Percentiles rank a stretch among this genome's conserved stretches.
phyloP scores from a whole-genome alignment of 2,113 vertebrate genomes.

The Corythornis vintsioides region DNA sequence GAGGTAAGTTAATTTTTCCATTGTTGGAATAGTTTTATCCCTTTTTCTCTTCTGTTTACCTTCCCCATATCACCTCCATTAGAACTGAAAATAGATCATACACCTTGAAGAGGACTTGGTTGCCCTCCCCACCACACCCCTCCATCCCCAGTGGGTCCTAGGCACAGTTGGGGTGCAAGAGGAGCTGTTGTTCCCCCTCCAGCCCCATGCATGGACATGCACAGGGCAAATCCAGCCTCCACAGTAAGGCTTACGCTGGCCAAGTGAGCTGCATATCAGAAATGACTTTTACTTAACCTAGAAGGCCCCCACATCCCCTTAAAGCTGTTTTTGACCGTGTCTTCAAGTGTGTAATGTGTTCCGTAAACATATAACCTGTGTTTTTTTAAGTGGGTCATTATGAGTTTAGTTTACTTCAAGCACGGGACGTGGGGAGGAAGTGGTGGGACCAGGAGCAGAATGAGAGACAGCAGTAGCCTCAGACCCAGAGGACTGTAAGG shows the following conservation, averaged over 20 bases:
- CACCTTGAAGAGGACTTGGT: accelerated
- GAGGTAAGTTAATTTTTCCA: not conserved
- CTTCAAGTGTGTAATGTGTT: not conserved
- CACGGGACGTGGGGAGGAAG: conserved; percentile 46
- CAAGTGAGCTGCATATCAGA: not conserved
- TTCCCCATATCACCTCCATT: not conserved
- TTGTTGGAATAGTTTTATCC: not conserved
- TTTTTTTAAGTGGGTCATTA: conserved; percentile 50
- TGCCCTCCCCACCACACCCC: accelerated
- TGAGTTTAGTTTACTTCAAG: not conserved
- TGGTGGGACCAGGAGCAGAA: conserved; percentile 34
- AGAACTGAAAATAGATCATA: not conserved
- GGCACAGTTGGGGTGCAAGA: not conserved
- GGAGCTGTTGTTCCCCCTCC: not conserved
- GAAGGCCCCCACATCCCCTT: conserved; percentile 15
- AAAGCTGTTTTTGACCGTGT: conserved; percentile 13
- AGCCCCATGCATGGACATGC: not conserved
- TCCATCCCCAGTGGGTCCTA: not conserved
- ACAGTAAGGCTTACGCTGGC: not conserved
- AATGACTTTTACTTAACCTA: not conserved
- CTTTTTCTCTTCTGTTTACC: not conserved
- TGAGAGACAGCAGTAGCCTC: conserved; percentile 10
- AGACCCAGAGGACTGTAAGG: not conserved
- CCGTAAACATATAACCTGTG: conserved; percentile 51
- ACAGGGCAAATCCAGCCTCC: not conserved